Base-by-base conservation (phyloP, 2,797 vertebrate genomes). In the Hippopotamyrus pictus region DNA sequence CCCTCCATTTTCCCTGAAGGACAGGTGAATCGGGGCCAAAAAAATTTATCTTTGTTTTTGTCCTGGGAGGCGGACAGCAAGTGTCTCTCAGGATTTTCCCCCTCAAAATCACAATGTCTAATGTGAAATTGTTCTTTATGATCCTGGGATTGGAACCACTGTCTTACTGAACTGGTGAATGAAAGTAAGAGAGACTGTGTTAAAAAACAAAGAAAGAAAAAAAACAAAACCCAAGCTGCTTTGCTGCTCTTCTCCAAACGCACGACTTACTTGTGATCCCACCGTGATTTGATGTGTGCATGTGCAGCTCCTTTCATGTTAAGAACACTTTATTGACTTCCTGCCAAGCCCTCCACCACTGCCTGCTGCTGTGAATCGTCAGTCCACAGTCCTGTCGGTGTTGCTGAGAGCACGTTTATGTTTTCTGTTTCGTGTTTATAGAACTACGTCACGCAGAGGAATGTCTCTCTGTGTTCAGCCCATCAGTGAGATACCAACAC, bases 301-400 rank as follows among this genome's bases (percentile, higher is more conserved):
- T 14, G 83, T 73, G 65, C 44, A 48, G 57, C 9, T 51, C 19
- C 88, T 89, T 48, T 17, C 57, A 86, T 50, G 8, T 41, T 2
- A 22, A 14, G 25, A 33, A 85, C 83, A 53, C 12, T 12, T 33
- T 5, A 12, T 14, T 87, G 53, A 87, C 51, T 41, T 59, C 29
- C 11, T 59, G 29, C 25, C 25, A 87, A 57, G 25, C 22, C 8
- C 48, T 19, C 5, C 25, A 41, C 33, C 53, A n/a, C 17, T 2
- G 85, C 48, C 48, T 87, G 73, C 51, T 14, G 22, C 88, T 89
- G 88, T 50, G 25, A 41, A 84, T 76, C 41, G 53, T 89, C 79
- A 89, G 57, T 25, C 53, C 53, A 48, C 8, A 41, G 44, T 65
- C 51, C 25, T 84, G 88, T 59, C 41, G 8, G 53, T 48, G 79